These are phyloP conservation scores for Caprella mutica DNA, from an alignment of 2,888 invertebrate species.

Conservation along the genomic window DNA sequence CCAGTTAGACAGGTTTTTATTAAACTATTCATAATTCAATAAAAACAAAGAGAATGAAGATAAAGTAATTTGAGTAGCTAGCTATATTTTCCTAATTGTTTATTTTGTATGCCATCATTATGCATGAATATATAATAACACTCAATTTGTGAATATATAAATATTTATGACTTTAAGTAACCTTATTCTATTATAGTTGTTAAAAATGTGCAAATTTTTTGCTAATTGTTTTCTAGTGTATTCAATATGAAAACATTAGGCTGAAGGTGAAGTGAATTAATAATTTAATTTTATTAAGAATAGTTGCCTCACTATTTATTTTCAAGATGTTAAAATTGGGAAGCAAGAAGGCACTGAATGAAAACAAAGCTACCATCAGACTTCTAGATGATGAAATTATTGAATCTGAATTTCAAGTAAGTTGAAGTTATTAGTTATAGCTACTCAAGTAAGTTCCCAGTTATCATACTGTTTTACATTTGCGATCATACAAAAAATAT, in stretches of 20 bases:
- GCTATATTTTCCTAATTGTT: too few relatives aligned
- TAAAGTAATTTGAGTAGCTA: too few relatives aligned
- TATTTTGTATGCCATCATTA: too few relatives aligned
- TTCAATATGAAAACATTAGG: background rate
- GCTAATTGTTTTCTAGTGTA: background rate
- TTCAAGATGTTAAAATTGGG: slow-evolving; percentile 31
- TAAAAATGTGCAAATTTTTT: too few relatives aligned
- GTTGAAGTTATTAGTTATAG: slow-evolving; percentile 3
- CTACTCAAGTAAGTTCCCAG: background rate
- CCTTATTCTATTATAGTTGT: too few relatives aligned
- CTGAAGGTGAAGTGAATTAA: slow-evolving; percentile 16
- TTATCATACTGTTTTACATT: background rate
- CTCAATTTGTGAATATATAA: too few relatives aligned
- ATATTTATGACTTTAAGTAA: too few relatives aligned
- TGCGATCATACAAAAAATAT: background rate
- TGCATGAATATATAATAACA: too few relatives aligned
- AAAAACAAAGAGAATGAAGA: too few relatives aligned
- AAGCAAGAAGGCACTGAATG: slow-evolving; percentile 27
- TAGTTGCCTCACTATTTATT: background rate
- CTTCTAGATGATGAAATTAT: slow-evolving; percentile 81
- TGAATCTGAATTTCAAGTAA: slow-evolving; percentile 82
- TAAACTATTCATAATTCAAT: too few relatives aligned
- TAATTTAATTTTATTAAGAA: background rate
- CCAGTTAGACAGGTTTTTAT: too few relatives aligned
- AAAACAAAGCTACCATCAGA: slow-evolving; percentile 72